phyloP scores from a whole-genome alignment of 1,140 invertebrate species.

The Drosophila tristis region DNA sequence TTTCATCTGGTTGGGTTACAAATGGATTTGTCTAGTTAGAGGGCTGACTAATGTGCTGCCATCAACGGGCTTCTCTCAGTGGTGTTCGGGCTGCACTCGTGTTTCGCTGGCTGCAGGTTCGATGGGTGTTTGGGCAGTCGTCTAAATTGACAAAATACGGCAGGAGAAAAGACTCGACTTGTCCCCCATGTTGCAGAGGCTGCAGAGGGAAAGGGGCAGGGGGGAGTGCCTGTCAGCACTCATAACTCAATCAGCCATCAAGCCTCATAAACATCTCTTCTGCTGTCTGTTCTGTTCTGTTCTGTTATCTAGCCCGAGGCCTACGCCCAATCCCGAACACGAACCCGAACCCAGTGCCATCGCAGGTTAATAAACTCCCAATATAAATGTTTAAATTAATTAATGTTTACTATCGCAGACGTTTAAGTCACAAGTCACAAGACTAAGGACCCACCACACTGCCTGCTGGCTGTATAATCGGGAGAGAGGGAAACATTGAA shows the following conservation, averaged over 20 bases:
- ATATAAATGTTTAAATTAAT: slow-evolving; percentile 81
- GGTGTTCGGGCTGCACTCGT: slow-evolving; percentile 16
- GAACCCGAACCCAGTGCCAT: too few relatives aligned
- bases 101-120: slow-evolving; percentile 10
- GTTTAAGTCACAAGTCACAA: slow-evolving; percentile 16
- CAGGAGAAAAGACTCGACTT: background rate
- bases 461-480: slow-evolving; percentile 15
- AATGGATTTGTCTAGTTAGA: slow-evolving; percentile 60
- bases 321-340: slow-evolving; percentile 12
- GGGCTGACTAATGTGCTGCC: slow-evolving; percentile 62
- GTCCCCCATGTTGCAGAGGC: background rate
- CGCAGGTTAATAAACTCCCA: slow-evolving; percentile 67
- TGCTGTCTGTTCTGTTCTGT: background rate
- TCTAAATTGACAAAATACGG: slow-evolving; percentile 45
- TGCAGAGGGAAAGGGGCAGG: background rate
- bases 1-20: slow-evolving; percentile 50
- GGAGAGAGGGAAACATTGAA: slow-evolving; percentile 61
- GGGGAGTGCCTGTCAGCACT: slow-evolving; percentile 29
- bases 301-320: slow-evolving; percentile 39
- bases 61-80: background rate
- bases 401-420: slow-evolving; percentile 69
- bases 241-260: slow-evolving; percentile 69
- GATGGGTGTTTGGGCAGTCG: slow-evolving; percentile 47
- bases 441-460: slow-evolving; percentile 55
- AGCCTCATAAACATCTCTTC: slow-evolving; percentile 34